These are phyloP conservation scores for Seriola aureovittata DNA, from an alignment of 2,113 vertebrate species.

Conservation along the genomic window DNA sequence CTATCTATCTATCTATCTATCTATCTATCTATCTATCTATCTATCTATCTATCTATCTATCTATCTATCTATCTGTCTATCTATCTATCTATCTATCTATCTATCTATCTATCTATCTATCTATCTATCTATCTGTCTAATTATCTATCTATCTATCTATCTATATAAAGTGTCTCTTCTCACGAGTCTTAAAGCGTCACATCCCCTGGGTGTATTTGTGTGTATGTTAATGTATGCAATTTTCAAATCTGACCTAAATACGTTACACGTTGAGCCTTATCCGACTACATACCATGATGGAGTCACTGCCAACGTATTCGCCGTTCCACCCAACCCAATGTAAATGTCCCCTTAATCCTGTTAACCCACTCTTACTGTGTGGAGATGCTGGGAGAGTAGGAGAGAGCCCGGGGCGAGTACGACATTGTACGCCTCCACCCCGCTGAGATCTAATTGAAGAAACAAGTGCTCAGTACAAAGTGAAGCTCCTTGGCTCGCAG, in stretches of 20 bases:
- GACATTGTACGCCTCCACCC: conserved; percentile 63
- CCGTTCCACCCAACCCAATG: conserved; percentile 51
- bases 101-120: not conserved
- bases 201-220: conserved; percentile 16
- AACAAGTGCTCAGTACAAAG: conserved; percentile 69
- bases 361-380: conserved; percentile 71
- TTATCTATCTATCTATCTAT: no score
- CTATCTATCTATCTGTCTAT: not conserved
- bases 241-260: conserved; percentile 78
- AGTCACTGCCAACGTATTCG: conserved; percentile 43
- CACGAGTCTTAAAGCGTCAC: not conserved
- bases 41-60: not conserved
- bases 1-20: not conserved
- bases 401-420: conserved; percentile 51
- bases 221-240: conserved; percentile 62
- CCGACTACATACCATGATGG: conserved; percentile 28
- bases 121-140: no score
- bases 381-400: conserved; percentile 52
- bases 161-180: not conserved
- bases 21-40: not conserved
- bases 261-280: conserved; percentile 27
- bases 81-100: not conserved
- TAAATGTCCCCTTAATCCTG: conserved; percentile 78
- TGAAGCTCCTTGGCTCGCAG: conserved; percentile 55
- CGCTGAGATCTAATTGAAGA: conserved; percentile 75